These are phyloP conservation scores for Heliocidaris erythrogramma DNA, from an alignment of 35 echinoderm and acorn worm species.

Conservation along the genomic window DNA sequence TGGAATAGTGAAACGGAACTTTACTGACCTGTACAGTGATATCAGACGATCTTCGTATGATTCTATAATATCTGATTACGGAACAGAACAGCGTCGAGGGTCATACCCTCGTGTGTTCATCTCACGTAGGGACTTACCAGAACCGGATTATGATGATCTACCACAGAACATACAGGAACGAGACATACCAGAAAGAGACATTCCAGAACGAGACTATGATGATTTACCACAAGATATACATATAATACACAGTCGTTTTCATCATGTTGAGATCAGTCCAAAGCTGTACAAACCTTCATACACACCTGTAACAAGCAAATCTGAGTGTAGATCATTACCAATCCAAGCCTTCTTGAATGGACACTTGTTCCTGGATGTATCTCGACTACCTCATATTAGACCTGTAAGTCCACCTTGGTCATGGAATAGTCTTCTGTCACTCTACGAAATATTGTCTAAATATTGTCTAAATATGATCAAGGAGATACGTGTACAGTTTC, in stretches of 20 bases:
- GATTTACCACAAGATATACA: neutral
- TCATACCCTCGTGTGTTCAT: neutral
- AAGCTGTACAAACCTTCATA: neutral
- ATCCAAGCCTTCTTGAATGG: slow-evolving; percentile 13
- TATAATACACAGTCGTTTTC: neutral
- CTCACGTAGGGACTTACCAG: neutral
- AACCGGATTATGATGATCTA: slow-evolving; percentile 13
- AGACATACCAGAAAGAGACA: neutral
- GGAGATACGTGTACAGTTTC: no score
- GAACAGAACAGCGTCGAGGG: neutral
- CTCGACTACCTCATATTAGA: slow-evolving; percentile 14
- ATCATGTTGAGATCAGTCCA: neutral
- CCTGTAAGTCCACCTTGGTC: neutral
- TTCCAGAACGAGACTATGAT: slow-evolving; percentile 26
- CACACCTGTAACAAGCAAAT: neutral
- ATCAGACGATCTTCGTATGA: neutral
- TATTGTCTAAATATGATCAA: no score
- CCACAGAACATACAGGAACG: neutral
- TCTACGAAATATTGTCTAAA: no score
- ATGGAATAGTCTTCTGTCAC: no score
- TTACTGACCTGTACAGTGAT: neutral
- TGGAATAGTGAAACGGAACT: neutral
- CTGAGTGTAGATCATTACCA: neutral
- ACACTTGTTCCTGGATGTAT: slow-evolving; percentile 4
- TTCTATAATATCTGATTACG: neutral